Percentiles rank a stretch among this genome's conserved stretches.
These are phyloP conservation scores for Synanthedon myopaeformis DNA, from an alignment of 2,888 invertebrate species.

Conservation along the genomic window DNA sequence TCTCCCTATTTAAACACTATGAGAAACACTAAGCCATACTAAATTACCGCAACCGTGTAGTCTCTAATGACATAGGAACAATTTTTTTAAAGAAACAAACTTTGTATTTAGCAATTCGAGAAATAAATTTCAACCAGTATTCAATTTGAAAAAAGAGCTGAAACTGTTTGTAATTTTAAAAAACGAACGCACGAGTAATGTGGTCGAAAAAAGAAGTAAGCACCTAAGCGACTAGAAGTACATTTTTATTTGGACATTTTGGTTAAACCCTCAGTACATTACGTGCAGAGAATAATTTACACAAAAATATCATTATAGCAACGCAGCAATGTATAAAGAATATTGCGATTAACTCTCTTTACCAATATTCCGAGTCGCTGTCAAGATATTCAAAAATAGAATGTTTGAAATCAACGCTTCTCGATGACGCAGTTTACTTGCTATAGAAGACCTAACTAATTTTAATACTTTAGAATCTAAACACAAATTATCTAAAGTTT, in stretches of 20 bases:
- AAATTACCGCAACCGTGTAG: background rate
- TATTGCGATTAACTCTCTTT: background rate
- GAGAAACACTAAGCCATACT: background rate
- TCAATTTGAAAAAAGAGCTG: background rate
- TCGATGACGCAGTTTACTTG: conserved; percentile 36
- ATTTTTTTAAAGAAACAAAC: background rate
- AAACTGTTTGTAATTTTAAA: background rate
- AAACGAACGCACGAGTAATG: background rate
- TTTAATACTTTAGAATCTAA: conserved; percentile 39
- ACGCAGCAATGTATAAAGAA: background rate
- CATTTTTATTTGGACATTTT: background rate
- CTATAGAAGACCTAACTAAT: conserved; percentile 8
- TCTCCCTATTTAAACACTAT: background rate
- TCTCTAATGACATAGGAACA: background rate
- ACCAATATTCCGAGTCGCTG: conserved; percentile 14
- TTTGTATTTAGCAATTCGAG: background rate
- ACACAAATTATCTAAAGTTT: too few relatives aligned
- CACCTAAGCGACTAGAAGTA: background rate
- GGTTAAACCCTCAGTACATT: background rate
- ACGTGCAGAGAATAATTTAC: background rate
- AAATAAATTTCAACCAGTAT: background rate
- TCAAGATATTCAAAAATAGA: conserved; percentile 45
- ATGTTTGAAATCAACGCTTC: conserved; percentile 23
- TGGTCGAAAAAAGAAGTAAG: background rate
- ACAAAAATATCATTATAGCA: background rate